Base-by-base conservation (phyloP, 2,113 vertebrate genomes). In the Microcebus murinus region DNA sequence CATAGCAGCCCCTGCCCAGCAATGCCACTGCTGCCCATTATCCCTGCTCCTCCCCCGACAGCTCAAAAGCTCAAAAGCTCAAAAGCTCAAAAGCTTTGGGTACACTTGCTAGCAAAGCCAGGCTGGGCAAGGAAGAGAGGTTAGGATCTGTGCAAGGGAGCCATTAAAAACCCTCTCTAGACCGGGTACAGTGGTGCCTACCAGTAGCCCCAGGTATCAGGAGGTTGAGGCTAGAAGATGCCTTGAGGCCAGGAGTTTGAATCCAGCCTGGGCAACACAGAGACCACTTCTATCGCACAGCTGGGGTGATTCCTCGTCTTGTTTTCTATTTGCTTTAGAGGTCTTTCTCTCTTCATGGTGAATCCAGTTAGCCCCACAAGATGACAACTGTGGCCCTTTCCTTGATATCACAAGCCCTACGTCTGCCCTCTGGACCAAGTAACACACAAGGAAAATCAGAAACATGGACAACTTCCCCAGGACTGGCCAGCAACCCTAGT, bases 381-480 rank as follows among this genome's bases (percentile, higher is more conserved):
- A 52, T 36, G 82, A 57, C 36, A 71, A 50, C 39, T 80, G 29
- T 88, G 73, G n/a, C 73, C 36, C n/a, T 90, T 77, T 50, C 45
- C 36, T 92, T 82, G 73, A 91, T 39, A 70, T 55, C 25, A 27
- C n/a, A 80, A 39, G 11, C 52, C 57, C 34, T 87, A 70, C 29
- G 3, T 25, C 1, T 88, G 87, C 42, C 59, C 36, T 61, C 25
- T 79, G 65, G 31, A 96, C 55, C 89, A 95, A 90, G n/a, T 23
- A 76, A 42, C n/a, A 95, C 52, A 73, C 36, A 77, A 61, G 34
- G 57, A 84, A 84, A 92, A 77, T 70, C 29, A 93, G 74, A 92
- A 89, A 71, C 68, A 86, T 45, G 86, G 68, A 17, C 17, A 25
- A 73, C 55, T 89, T 79, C 27, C 63, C 29, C 39, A 87, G n/a